These are phyloP conservation scores for Tiliacea citrago DNA, from an alignment of 2,888 invertebrate genomes.

Conservation along the genomic window DNA sequence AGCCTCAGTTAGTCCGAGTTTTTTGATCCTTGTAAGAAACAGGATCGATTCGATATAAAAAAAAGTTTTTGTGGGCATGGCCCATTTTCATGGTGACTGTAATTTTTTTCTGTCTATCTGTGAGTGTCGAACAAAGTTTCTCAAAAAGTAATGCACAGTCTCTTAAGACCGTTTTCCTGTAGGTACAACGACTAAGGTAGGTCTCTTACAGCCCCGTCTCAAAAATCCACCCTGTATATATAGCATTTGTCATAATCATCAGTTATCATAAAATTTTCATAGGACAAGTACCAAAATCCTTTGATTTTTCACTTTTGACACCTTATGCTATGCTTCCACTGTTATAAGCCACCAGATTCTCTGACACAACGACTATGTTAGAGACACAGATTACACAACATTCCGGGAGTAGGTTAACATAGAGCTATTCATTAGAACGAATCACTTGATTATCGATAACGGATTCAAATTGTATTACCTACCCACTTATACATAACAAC, in stretches of 20 bases:
- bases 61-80: too few relatives aligned
- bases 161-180: too few relatives aligned
- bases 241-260: background rate
- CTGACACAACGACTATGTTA: background rate
- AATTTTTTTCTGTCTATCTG: too few relatives aligned
- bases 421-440: constrained; percentile 21
- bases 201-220: too few relatives aligned
- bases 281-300: background rate
- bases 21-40: too few relatives aligned
- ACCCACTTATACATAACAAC: constrained; percentile 19
- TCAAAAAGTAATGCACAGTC: too few relatives aligned
- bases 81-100: too few relatives aligned
- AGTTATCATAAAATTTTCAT: background rate
- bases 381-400: constrained; percentile 1
- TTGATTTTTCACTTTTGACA: background rate
- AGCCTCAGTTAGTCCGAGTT: too few relatives aligned
- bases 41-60: too few relatives aligned
- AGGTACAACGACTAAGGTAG: too few relatives aligned
- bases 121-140: too few relatives aligned
- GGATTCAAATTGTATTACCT: constrained; percentile 12
- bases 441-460: constrained; percentile 21
- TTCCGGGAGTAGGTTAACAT: constrained; percentile 6
- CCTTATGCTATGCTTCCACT: background rate
- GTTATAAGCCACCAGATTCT: background rate
- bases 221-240: too few relatives aligned